A percentile compares a stretch with the other conserved stretches of the same genome.
Evolutionary conservation across 2,797 vertebrate genomes (phyloP).

Genomic region (Sternotherus odoratus): DNA sequence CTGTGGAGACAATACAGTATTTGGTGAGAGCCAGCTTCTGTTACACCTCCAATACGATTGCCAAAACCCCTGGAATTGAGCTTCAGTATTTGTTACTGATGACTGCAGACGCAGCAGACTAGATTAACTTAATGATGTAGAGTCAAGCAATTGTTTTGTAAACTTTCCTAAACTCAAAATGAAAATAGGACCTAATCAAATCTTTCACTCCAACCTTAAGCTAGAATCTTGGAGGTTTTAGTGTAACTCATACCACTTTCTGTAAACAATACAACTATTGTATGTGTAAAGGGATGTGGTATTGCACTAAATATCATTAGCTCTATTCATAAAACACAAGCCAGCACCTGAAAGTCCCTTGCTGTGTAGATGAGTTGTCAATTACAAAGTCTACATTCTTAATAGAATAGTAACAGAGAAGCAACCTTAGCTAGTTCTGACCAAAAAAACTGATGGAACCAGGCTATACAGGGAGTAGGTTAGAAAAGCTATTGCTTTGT

Average conservation of each 20-base stretch:
- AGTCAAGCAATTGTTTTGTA: too few relatives aligned
- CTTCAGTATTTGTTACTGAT: rapidly evolving
- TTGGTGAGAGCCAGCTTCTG: not conserved
- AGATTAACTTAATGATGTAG: not conserved
- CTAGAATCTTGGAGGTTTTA: too few relatives aligned
- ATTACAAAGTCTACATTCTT: not conserved
- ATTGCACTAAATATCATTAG: not conserved
- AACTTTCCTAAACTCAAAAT: not conserved
- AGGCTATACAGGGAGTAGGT: not conserved
- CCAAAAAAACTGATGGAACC: not conserved
- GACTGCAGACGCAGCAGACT: not conserved
- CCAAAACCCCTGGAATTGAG: not conserved
- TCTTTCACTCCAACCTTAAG: not conserved
- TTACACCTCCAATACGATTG: not conserved
- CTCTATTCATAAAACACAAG: rapidly evolving
- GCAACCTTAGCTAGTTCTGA: not conserved
- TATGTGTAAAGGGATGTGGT: rapidly evolving
- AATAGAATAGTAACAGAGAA: not conserved
- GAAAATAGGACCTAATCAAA: not conserved
- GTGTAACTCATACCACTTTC: conserved; percentile 11
- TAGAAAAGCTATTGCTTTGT: rapidly evolving
- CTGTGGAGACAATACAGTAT: not conserved
- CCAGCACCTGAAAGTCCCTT: not conserved
- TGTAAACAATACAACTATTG: not conserved
- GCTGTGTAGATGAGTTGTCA: too few relatives aligned